phyloP scores from a whole-genome alignment of 1,140 invertebrate genomes.

The Conus betulinus region DNA sequence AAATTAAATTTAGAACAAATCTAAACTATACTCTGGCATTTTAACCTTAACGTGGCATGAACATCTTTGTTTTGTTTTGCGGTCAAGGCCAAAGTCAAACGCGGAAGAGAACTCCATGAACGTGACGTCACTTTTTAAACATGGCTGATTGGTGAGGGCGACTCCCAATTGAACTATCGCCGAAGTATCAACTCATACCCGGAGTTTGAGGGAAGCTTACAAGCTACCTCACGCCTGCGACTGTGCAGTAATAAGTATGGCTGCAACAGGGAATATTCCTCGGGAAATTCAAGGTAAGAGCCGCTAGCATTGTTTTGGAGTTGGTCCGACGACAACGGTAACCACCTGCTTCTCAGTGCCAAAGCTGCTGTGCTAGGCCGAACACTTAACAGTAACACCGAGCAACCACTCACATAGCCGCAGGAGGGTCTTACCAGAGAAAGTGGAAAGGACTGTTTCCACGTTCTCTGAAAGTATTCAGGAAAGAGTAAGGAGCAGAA shows the following conservation, averaged over 20 bases:
- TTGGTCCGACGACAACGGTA: not conserved
- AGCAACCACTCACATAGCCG: not conserved
- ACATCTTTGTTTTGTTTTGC: constrained; percentile 4
- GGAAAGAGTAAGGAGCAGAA: too few relatives aligned
- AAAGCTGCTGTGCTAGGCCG: not conserved
- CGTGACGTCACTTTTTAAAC: constrained; percentile 22
- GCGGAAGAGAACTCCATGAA: constrained; percentile 37
- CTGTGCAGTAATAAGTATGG: constrained; percentile 39
- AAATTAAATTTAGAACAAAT: too few relatives aligned
- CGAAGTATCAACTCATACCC: not conserved
- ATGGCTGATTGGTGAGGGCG: constrained; percentile 31
- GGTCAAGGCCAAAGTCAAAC: constrained; percentile 31
- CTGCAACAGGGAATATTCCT: constrained; percentile 54
- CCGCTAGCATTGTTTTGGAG: not conserved
- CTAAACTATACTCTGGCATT: too few relatives aligned
- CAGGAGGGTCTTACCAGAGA: too few relatives aligned
- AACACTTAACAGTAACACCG: not conserved
- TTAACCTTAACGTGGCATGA: too few relatives aligned
- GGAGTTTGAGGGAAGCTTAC: not conserved
- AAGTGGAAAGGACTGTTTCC: too few relatives aligned
- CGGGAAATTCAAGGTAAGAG: constrained; percentile 56
- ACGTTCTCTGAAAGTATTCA: too few relatives aligned
- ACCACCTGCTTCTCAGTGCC: not conserved
- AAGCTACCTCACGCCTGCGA: not conserved
- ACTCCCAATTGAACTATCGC: constrained; percentile 26